Base-by-base conservation (phyloP, 2,888 invertebrate species). In the Lasioglossum leucozonium region DNA sequence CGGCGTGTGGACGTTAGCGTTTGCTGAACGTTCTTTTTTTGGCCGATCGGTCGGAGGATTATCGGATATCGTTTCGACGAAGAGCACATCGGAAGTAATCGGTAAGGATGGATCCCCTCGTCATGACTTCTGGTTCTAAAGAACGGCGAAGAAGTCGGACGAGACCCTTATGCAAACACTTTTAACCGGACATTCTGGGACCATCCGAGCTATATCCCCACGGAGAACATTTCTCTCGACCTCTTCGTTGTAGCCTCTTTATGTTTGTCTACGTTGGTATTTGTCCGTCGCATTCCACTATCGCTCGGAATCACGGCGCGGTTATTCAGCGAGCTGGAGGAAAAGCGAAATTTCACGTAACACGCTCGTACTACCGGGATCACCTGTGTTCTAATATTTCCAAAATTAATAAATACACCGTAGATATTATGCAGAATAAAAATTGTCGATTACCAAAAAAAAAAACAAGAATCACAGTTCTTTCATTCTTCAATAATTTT, bases 241-340 rank as follows among this genome's bases (percentile, higher is more conserved):
- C 85, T 88, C 84, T 82, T 82, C 89, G 89, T 88, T 90, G 89
- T 90, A 90, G 85, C 87, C 89, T 90, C 90, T 91, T 91, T 87
- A 86, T 93, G 89, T 93, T 93, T 93, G 91, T 91, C 91, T 89
- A 91, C 88, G 88, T 90, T 91, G 89, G 87, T 93, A 91, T 93
- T 93, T 93, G 92, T 92, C 88, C 91, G 92, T 87, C 91, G 91
- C 92, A 93, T 93, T 93, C 93, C 93, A 90, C 87, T 81, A 88
- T 90, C 84, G 87, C 86, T 89, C 86, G 87, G 87, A 85, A 79
- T 77, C 82, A 84, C 88, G 79, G 58, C 79, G 83, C 77, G 62
- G 30, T 42, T 65, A 71, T 30, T 51, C 67, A 22, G 77, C 67
- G 34, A 51, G 67, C 30, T 58, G 11, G 72, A 84, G 55, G 51